phyloP scores from a whole-genome alignment of 2,113 vertebrate genomes.

The Oxyura jamaicensis region DNA sequence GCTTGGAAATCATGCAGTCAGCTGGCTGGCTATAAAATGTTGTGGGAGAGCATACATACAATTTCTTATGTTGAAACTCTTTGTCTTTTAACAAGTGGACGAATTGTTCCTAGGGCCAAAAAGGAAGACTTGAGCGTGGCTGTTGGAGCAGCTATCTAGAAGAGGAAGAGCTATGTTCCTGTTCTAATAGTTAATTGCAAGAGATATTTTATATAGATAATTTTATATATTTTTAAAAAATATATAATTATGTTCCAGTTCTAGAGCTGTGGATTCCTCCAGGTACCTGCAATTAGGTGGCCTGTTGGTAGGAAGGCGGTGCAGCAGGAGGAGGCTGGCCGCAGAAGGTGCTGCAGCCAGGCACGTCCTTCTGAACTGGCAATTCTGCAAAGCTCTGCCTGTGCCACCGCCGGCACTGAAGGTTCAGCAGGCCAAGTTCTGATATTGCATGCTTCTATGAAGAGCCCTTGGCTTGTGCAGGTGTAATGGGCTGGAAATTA shows the following conservation, averaged over 20 bases:
- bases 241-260: background rate
- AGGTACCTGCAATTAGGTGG: background rate
- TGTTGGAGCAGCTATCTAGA: background rate
- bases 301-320: background rate
- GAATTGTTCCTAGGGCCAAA: background rate
- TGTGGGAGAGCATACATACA: background rate
- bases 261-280: background rate
- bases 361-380: background rate
- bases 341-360: background rate
- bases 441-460: background rate
- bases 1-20: background rate
- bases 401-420: background rate
- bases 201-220: background rate
- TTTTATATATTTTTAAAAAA: background rate
- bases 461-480: background rate
- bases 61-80: background rate
- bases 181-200: background rate
- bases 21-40: background rate
- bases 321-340: background rate
- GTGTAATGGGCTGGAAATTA: constrained; percentile 1
- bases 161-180: background rate
- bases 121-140: background rate
- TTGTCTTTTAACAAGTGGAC: background rate
- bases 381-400: background rate
- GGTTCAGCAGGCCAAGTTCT: background rate